Base-by-base conservation (phyloP, 2,113 vertebrate genomes). In the Excalfactoria chinensis region DNA sequence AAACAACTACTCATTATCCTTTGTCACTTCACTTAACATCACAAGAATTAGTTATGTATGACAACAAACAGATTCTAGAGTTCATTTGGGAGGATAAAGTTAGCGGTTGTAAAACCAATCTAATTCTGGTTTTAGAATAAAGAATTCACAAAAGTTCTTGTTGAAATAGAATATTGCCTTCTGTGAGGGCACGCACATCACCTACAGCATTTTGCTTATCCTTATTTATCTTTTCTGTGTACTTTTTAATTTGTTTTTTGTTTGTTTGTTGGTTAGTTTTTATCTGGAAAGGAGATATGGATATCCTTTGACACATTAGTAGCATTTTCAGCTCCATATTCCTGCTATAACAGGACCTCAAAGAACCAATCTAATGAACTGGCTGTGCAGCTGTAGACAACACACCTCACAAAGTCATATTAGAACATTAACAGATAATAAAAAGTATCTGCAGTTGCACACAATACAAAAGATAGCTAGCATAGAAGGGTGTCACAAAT, bases 291-390 rank as follows among this genome's bases (percentile, higher is more conserved):
- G 13, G 7, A 56, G 11, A 28, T 25, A 37, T 7, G 7, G 19
- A 21, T 32, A 75, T 0, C 1, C 2, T 58, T 87, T 56, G 19
- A 75, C 23, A 81, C 51, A 55, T 9, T 64, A 86, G 37, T 8
- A 9, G 19, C n/a, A 19, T 73, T 77, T 82, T 58, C 56, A 78
- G 9, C 7, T 26, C 10, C 0, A 0, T n/a, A 25, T 16, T 71
- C 6, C 48, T 69, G 7, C 26, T 75, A 8, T 73, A 37, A 75
- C 86, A 76, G 8, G n/a, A 46, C 13, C 56, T 91, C 62, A 49
- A 68, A 66, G 23, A n/a, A 46, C 11, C 3, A n/a, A 43, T 11
- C 18, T 20, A 53, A n/a, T 21, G 62, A 75, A 3, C 13, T 51
- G 6, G 18, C 35, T 70, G 18, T 69, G 25, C 9, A 40, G 17